Evolutionary conservation across 2,113 vertebrate species (phyloP), one percentile per base, ranked within the genome.

Genomic region (Gymnarchus niloticus): DNA sequence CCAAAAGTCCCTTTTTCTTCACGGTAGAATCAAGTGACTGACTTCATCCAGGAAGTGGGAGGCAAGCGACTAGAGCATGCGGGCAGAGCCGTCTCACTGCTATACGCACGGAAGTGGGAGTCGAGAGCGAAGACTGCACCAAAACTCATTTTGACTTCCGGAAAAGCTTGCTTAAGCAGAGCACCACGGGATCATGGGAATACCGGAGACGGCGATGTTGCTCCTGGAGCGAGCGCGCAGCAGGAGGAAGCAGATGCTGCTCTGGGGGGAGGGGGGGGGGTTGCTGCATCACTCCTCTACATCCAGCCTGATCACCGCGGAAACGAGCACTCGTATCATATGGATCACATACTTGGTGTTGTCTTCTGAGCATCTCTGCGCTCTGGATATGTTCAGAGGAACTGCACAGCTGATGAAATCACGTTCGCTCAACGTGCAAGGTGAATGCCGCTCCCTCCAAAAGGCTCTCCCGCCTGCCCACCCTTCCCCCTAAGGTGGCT

Each of bases 391-490:
- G 23, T 12, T 37, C 9, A 2, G 10, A 37, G 51, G n/a, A 2
- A 25, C 19, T 19, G 4, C 51, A 0, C 83, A 85, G 81, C 8
- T 92, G 91, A 93, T 88, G 91, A 87, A 93, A 92, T 87, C 83
- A 83, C 65, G 85, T 90, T 65, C 85, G 86, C 41, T 51, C 49
- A 46, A 25, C 56, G 21, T 83, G 87, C 88, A 92, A 91, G 83
- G 80, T 14, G 85, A 88, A 85, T 51, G 78, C 6, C 1, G 6
- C 4, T 37, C 25, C 25, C 5, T 10, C 1, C 12, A 5, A 61
- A 17, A 10, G 57, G 6, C 23, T 61, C 57, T 6, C 14, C 14
- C 1, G 23, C 56, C 48, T 23, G 8, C 37, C 33, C 17, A 25
- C 7, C 73, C 33, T 65, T 7, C 19, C 8, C 25, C n/a, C 19